Evolutionary conservation across 2,888 invertebrate genomes (phyloP), one percentile per base, ranked within the genome.

Genomic region (Parnassius smintheus): DNA sequence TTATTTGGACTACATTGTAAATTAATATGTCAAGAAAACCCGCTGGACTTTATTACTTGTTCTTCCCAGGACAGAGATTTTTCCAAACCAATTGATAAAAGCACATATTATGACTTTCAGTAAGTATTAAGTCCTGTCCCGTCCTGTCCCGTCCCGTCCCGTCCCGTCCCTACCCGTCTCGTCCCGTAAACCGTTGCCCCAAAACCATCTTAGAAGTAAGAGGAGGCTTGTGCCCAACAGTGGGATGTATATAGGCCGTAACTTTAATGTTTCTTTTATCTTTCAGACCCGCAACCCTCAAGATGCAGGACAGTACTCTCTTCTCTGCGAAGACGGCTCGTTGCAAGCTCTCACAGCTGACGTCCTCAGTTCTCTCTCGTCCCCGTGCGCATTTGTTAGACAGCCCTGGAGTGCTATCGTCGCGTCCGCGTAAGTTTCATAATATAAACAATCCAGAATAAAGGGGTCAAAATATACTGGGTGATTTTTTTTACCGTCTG

Each of bases 301-400:
- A 56, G 59, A 87, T 83, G 75, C 75, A 0, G 60, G 66, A 0
- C 85, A 93, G 4, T 95, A 86, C 78, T 89, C 93, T 0, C 89
- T 95, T 67, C 86, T 96, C 41, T 96, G 96, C 72, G 93, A 94
- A 0, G 94, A 96, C 74, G 95, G 94, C 0, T 88, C 90, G 1
- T 88, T 92, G 22, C 85, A 88, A 0, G 86, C 93, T 0, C 85
- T 95, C 22, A 92, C 91, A 2, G 69, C 64, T 0, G 72, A 72
- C 0, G 46, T 68, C 0, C 68, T 85, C 2, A 60, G 56, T 7
- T 68, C 64, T 8, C 46, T 70, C 4, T 70, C 74, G 0, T 74
- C 88, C 0, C 93, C 94, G 0, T 95, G 95, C 73, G 80, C 92
- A 18, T 93, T 95, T 92, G 85, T 94, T 2, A 88, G 84, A 51